Percentiles rank a stretch among this genome's conserved stretches.
Conservation (phyloP, 2,797 vertebrate genomes). For the Lepilemur ruficaudatus region DNA sequence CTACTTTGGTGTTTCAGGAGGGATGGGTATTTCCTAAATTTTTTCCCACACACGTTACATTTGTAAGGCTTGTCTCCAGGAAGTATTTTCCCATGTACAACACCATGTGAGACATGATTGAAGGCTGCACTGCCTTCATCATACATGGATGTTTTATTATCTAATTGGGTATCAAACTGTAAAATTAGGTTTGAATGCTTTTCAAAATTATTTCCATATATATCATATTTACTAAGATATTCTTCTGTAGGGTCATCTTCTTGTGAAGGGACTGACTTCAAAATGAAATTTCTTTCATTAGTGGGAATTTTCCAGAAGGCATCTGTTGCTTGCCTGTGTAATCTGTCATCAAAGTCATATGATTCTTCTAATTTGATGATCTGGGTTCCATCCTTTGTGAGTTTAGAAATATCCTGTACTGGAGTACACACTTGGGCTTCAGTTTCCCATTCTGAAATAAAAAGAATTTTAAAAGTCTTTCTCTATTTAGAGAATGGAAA, state of each 20-base stretch:
- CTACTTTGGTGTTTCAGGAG: conserved; percentile 80
- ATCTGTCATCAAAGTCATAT: conserved; percentile 37
- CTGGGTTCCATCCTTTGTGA: conserved; percentile 53
- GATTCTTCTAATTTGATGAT: conserved; percentile 67
- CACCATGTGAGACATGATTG: conserved; percentile 69
- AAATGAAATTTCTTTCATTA: conserved; percentile 36
- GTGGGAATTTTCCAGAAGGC: conserved; percentile 36
- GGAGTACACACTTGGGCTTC: conserved; percentile 44
- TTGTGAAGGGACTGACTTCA: conserved; percentile 61
- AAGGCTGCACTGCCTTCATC: conserved; percentile 74
- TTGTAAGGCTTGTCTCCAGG: conserved; percentile 84
- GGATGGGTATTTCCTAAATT: conserved; percentile 81
- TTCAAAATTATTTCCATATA: conserved; percentile 75
- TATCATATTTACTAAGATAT: conserved; percentile 68
- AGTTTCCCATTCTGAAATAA: conserved; percentile 70
- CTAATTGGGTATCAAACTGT: conserved; percentile 76
- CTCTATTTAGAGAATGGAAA: conserved; percentile 43
- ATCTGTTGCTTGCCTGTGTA: conserved; percentile 18
- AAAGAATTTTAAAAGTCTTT: conserved; percentile 46
- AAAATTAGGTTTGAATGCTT: conserved; percentile 75
- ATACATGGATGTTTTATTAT: conserved; percentile 75
- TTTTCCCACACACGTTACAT: conserved; percentile 83
- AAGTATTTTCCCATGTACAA: conserved; percentile 78
- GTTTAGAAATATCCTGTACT: conserved; percentile 36
- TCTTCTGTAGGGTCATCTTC: conserved; percentile 62